Percentiles rank a stretch among this genome's conserved stretches.
Conservation (phyloP, 1,140 invertebrate genomes). For the Cryptotermes secundus region DNA sequence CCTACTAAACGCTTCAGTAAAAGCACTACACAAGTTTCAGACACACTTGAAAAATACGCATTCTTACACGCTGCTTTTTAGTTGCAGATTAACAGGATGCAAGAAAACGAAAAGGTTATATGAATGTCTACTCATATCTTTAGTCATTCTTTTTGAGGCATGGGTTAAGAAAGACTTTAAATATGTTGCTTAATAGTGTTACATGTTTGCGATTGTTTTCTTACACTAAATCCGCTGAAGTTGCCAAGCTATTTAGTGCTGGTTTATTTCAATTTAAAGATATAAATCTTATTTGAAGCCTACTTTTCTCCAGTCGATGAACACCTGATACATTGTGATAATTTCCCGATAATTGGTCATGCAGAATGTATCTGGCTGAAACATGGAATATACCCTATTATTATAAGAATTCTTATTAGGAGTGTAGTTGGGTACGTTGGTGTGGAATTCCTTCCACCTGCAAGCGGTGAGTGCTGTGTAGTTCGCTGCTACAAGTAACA, state of each 20-base stretch:
- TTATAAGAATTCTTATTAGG: not conserved
- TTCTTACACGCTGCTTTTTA: not conserved
- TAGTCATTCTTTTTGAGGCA: not conserved
- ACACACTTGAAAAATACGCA: no score
- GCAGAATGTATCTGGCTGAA: not conserved
- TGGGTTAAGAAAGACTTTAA: no score
- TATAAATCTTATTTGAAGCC: not conserved
- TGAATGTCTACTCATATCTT: not conserved
- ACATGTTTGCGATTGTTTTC: not conserved
- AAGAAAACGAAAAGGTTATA: not conserved
- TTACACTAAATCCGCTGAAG: not conserved
- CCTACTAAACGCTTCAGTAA: no score
- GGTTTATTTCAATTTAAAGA: not conserved
- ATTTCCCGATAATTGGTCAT: not conserved
- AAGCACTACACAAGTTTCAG: no score
- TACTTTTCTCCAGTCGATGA: not conserved
- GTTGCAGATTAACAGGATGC: not conserved
- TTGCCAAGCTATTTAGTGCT: not conserved
- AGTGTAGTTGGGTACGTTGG: not conserved
- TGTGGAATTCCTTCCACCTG: not conserved
- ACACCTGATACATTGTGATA: not conserved
- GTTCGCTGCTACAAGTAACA: not conserved
- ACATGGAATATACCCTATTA: not conserved
- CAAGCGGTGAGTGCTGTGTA: not conserved
- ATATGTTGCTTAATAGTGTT: no score